These are phyloP conservation scores for Falco naumanni DNA, from an alignment of 2,797 vertebrate species.

Conservation along the genomic window DNA sequence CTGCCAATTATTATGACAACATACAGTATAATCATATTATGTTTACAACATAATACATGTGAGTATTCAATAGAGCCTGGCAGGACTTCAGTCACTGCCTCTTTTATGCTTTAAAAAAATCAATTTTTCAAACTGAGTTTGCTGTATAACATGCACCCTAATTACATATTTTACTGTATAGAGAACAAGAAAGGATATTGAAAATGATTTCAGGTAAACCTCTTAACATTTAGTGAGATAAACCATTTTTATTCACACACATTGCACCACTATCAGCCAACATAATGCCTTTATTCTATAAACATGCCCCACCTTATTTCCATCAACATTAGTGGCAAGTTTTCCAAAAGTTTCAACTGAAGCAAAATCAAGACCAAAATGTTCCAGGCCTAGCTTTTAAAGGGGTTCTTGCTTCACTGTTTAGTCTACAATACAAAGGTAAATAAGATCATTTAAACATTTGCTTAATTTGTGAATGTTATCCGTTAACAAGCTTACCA, in stretches of 20 bases:
- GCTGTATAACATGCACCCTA: not conserved
- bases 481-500: not conserved
- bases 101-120: constrained; percentile 30
- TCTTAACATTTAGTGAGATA: constrained; percentile 24
- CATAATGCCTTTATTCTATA: not conserved
- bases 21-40: constrained; percentile 33
- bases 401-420: not conserved
- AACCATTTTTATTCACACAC: constrained; percentile 31
- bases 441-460: constrained; percentile 19
- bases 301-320: not conserved
- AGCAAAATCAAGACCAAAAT: not conserved
- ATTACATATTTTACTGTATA: constrained; percentile 29
- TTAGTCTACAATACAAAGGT: not conserved
- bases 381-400: not conserved
- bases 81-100: constrained; percentile 66
- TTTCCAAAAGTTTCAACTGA: not conserved
- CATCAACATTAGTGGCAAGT: not conserved
- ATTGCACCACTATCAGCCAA: not conserved
- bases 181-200: constrained; percentile 30
- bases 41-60: constrained; percentile 35
- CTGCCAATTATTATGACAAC: constrained; percentile 67
- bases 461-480: not conserved
- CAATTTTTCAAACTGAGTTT: constrained; percentile 29
- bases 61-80: constrained; percentile 17
- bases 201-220: constrained; percentile 28